A percentile compares a stretch with the other conserved stretches of the same genome.
phyloP scores from a whole-genome alignment of 2,888 invertebrate genomes.

The Melieria crassipennis region DNA sequence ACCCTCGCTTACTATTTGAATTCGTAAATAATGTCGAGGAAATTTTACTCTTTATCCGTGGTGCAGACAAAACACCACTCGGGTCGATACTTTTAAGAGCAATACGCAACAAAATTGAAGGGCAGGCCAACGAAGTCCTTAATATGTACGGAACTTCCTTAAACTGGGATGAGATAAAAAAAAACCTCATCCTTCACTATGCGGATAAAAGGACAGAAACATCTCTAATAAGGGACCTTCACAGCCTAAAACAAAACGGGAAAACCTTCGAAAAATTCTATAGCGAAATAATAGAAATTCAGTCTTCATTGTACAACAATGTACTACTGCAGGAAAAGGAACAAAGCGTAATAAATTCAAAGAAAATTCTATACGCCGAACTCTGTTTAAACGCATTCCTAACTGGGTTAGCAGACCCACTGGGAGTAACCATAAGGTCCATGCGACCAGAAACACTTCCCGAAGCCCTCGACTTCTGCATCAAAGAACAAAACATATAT shows the following conservation, averaged over 20 bases:
- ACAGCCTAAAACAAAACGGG: conserved; percentile 34
- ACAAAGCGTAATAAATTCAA: background rate
- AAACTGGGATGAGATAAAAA: conserved; percentile 39
- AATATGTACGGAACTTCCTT: conserved; percentile 17
- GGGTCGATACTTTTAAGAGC: conserved; percentile 35
- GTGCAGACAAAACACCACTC: conserved; percentile 32
- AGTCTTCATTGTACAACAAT: background rate
- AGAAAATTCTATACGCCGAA: background rate
- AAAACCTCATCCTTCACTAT: conserved; percentile 40
- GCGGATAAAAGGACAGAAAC: conserved; percentile 42
- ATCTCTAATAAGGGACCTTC: conserved; percentile 40
- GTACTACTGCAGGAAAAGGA: background rate
- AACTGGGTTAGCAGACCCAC: background rate
- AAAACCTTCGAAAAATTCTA: background rate
- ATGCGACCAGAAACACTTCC: too few relatives aligned
- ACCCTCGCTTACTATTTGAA: background rate
- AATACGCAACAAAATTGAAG: conserved; percentile 41
- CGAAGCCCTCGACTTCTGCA: too few relatives aligned
- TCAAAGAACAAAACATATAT: too few relatives aligned
- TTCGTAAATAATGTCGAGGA: conserved; percentile 35
- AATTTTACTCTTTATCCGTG: conserved; percentile 31
- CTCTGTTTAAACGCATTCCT: background rate
- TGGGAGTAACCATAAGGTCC: background rate
- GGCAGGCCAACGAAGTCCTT: conserved; percentile 41
- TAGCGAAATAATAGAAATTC: background rate